Conservation (phyloP, 2,113 vertebrate species). For the Illadopsis cleaveri region DNA sequence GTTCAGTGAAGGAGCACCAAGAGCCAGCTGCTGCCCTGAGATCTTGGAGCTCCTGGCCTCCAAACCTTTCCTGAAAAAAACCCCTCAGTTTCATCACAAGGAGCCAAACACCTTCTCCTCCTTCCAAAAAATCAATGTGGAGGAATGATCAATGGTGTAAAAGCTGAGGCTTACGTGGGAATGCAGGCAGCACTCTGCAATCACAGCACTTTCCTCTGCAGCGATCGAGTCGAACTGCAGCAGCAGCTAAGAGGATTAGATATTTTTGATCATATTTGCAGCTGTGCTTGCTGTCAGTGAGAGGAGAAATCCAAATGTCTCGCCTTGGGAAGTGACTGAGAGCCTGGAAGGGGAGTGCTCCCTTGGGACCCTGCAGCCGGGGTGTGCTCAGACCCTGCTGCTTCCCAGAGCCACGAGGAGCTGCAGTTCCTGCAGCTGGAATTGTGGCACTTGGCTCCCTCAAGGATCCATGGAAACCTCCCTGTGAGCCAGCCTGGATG, state of each 20-base stretch:
- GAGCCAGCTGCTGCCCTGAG: neutral
- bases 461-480: neutral
- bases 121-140: neutral
- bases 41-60: neutral
- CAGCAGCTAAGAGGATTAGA: conserved; percentile 55
- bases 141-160: neutral
- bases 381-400: neutral
- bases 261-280: conserved; percentile 41
- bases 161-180: neutral
- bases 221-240: neutral
- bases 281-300: neutral
- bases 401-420: neutral
- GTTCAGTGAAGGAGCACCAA: neutral
- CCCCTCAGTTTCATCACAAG: neutral
- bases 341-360: neutral
- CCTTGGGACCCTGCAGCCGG: neutral
- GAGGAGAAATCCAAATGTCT: conserved; percentile 11
- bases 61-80: neutral
- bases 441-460: neutral
- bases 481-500: neutral
- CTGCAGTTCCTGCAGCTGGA: neutral
- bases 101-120: neutral
- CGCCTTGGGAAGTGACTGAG: neutral
- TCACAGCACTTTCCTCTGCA: neutral
- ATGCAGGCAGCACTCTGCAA: neutral